A percentile compares a stretch with the other conserved stretches of the same genome.
Evolutionary conservation across 2,888 invertebrate species (phyloP).

Genomic region (Aelia acuminata): DNA sequence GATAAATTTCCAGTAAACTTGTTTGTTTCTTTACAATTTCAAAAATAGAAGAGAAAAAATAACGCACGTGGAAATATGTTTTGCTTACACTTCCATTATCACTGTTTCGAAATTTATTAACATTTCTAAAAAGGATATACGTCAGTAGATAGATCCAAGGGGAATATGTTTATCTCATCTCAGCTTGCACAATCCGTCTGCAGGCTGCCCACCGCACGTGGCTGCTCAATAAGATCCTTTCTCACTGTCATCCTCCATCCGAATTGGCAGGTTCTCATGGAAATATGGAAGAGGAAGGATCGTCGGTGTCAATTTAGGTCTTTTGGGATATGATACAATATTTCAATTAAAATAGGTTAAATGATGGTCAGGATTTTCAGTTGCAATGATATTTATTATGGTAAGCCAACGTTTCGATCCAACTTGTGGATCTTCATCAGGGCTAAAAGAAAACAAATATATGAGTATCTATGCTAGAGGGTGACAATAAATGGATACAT

Average conservation of each 20-base stretch:
- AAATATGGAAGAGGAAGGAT: too few species aligned
- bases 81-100: not conserved
- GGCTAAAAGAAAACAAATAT: too few species aligned
- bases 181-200: conserved; percentile 14
- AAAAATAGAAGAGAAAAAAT: not conserved
- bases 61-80: not conserved
- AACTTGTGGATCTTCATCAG: too few species aligned
- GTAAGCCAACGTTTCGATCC: too few species aligned
- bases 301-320: too few species aligned
- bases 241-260: not conserved
- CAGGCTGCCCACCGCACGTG: not conserved
- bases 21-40: not conserved
- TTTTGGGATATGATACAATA: too few species aligned
- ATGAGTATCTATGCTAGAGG: too few species aligned
- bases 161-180: not conserved
- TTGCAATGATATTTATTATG: too few species aligned
- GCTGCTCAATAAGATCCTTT: not conserved
- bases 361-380: too few species aligned
- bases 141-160: not conserved
- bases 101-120: not conserved
- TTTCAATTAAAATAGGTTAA: too few species aligned
- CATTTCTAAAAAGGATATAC: not conserved
- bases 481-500: too few species aligned
- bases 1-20: not conserved
- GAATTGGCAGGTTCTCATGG: too few species aligned